Evolutionary conservation across 1,140 invertebrate species (phyloP).

Genomic region (Chionoecetes opilio): DNA sequence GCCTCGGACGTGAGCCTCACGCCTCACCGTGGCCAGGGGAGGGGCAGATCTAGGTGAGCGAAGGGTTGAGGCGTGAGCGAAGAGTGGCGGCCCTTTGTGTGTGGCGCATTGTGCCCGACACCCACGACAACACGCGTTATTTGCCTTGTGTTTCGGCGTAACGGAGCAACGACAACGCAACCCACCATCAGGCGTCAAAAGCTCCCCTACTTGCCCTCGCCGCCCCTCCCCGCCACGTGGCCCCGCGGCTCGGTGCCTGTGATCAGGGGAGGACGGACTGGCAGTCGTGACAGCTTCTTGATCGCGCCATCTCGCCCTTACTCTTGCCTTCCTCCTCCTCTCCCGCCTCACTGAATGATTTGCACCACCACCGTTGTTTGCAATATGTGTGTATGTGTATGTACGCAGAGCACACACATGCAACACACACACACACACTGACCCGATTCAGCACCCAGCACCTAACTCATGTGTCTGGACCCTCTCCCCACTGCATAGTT

Average conservation of each 20-base stretch:
- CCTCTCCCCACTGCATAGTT: not conserved
- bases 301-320: not conserved
- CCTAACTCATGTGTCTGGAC: not conserved
- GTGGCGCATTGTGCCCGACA: not conserved
- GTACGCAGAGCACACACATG: not conserved
- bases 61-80: conserved; percentile 24
- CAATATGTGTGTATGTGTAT: no score
- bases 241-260: not conserved
- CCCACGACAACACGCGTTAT: conserved; percentile 46
- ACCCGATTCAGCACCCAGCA: not conserved
- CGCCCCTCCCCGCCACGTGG: not conserved
- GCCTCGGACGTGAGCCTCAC: not conserved
- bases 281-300: conserved; percentile 24
- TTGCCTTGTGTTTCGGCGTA: conserved; percentile 46
- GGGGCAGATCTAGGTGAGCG: conserved; percentile 17
- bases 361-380: not conserved
- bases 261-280: conserved; percentile 1
- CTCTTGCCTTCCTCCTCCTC: not conserved
- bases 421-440: not conserved
- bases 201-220: not conserved
- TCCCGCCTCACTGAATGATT: not conserved
- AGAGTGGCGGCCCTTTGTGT: conserved; percentile 30
- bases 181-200: not conserved
- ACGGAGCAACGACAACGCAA: conserved; percentile 25
- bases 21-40: not conserved